Conservation (phyloP, 2,113 vertebrate species). For the Etheostoma cragini region DNA sequence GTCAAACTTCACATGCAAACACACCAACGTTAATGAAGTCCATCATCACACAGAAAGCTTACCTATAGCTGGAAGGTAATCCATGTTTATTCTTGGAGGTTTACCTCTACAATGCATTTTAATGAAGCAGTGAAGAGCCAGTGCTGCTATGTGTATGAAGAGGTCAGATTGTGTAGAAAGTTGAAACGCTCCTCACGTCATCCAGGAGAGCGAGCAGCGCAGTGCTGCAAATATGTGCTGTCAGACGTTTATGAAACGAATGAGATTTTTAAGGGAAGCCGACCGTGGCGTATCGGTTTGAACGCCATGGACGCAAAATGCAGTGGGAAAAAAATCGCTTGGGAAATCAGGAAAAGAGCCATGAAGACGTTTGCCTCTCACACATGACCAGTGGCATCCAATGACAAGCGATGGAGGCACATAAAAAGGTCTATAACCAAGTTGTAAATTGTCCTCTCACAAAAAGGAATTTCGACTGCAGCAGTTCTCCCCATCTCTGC, state of each 20-base stretch:
- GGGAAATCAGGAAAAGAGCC: conserved; percentile 96
- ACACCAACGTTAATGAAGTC: conserved; percentile 22
- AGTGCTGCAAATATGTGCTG: conserved; percentile 31
- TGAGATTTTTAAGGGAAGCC: conserved; percentile 82
- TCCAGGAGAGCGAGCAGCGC: conserved; percentile 40
- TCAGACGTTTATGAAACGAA: conserved; percentile 59
- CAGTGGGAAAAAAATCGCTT: conserved; percentile 89
- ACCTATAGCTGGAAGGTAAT: conserved; percentile 76
- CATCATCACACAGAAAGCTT: conserved; percentile 60
- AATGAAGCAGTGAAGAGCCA: conserved; percentile 27
- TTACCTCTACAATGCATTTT: conserved; percentile 30
- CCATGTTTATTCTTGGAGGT: conserved; percentile 69
- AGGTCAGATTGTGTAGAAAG: conserved; percentile 42
- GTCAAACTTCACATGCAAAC: conserved; percentile 61
- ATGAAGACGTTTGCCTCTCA: conserved; percentile 95
- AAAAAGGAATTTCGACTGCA: conserved; percentile 98
- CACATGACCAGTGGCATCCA: conserved; percentile 99
- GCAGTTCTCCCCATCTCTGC: conserved; percentile 92
- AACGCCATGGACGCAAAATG: conserved; percentile 92
- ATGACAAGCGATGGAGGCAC: conserved; percentile 96
- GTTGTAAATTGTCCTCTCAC: conserved; percentile 99
- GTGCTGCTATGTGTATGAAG: conserved; percentile 10
- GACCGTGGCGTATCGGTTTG: conserved; percentile 90
- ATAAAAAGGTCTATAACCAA: conserved; percentile 99
- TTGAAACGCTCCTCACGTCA: conserved; percentile 57